These are phyloP conservation scores for Tamandua tetradactyla DNA, from an alignment of 2,797 vertebrate species.

Conservation along the genomic window DNA sequence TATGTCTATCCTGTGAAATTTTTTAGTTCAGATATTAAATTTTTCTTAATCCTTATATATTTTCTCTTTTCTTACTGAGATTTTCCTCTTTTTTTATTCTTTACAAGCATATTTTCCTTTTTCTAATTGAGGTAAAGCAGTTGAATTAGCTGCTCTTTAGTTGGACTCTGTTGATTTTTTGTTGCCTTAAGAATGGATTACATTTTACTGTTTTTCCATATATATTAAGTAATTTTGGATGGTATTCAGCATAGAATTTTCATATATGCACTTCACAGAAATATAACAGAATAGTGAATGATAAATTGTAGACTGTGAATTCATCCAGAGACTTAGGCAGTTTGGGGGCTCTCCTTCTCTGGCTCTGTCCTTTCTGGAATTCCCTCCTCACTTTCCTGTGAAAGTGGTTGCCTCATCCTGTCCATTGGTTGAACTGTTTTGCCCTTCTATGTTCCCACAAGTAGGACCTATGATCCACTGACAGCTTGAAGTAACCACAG, in stretches of 20 bases:
- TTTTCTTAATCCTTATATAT: conserved; percentile 15
- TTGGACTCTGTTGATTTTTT: neutral
- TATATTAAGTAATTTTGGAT: neutral
- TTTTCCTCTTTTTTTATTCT: conserved; percentile 19
- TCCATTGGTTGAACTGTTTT: no score
- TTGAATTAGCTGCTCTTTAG: conserved; percentile 5
- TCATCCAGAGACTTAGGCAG: neutral
- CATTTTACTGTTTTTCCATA: neutral
- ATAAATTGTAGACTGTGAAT: neutral
- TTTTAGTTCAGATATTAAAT: neutral
- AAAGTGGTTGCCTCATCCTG: neutral
- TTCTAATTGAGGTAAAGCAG: neutral
- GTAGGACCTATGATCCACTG: no score
- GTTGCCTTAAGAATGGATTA: neutral
- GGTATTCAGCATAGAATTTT: neutral
- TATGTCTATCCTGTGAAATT: neutral
- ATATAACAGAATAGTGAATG: neutral
- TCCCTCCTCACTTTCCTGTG: neutral
- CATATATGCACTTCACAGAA: no score
- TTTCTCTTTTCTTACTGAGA: conserved; percentile 23
- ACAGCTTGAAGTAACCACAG: no score
- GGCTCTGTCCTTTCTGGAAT: neutral
- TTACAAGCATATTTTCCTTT: conserved; percentile 19
- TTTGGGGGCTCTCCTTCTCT: neutral
- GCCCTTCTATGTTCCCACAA: no score